phyloP scores from a whole-genome alignment of 1,140 invertebrate species.

The Camponotus pennsylvanicus region DNA sequence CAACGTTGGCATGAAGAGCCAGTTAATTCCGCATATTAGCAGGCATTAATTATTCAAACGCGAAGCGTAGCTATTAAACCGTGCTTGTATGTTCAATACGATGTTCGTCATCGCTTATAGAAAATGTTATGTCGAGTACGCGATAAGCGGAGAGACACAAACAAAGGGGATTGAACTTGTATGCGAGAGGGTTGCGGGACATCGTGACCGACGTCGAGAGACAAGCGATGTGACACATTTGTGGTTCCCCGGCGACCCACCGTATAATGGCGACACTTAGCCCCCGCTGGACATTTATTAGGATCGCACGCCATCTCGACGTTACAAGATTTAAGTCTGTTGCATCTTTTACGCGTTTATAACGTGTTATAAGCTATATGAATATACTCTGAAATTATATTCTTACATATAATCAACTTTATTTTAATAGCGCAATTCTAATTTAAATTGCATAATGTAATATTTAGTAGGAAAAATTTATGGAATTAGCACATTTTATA shows the following conservation, averaged over 20 bases:
- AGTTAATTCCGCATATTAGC: slow-evolving; percentile 50
- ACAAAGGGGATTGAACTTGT: slow-evolving; percentile 62
- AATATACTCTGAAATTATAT: not conserved
- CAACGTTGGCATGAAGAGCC: slow-evolving; percentile 30
- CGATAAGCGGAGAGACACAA: slow-evolving; percentile 42
- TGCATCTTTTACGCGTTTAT: not conserved
- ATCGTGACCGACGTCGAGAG: slow-evolving; percentile 68
- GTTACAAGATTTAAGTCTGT: slow-evolving; percentile 29
- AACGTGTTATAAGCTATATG: not conserved
- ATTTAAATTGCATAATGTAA: slow-evolving; percentile 1
- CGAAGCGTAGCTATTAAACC: slow-evolving; percentile 50
- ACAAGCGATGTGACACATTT: slow-evolving; percentile 79
- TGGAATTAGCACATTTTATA: not conserved
- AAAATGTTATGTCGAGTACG: slow-evolving; percentile 57
- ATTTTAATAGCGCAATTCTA: not conserved
- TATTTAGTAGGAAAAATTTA: slow-evolving; percentile 2
- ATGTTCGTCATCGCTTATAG: slow-evolving; percentile 46
- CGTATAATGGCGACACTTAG: slow-evolving; percentile 48
- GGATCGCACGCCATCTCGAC: slow-evolving; percentile 35
- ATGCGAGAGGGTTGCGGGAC: slow-evolving; percentile 61
- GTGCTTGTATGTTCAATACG: slow-evolving; percentile 43
- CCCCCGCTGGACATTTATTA: slow-evolving; percentile 59
- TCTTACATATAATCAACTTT: not conserved
- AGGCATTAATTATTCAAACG: slow-evolving; percentile 50
- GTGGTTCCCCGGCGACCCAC: slow-evolving; percentile 78